Percentiles rank a stretch among this genome's conserved stretches.
These are phyloP conservation scores for Ectropis crepuscularia DNA, from an alignment of 2,888 invertebrate species.

Conservation along the genomic window DNA sequence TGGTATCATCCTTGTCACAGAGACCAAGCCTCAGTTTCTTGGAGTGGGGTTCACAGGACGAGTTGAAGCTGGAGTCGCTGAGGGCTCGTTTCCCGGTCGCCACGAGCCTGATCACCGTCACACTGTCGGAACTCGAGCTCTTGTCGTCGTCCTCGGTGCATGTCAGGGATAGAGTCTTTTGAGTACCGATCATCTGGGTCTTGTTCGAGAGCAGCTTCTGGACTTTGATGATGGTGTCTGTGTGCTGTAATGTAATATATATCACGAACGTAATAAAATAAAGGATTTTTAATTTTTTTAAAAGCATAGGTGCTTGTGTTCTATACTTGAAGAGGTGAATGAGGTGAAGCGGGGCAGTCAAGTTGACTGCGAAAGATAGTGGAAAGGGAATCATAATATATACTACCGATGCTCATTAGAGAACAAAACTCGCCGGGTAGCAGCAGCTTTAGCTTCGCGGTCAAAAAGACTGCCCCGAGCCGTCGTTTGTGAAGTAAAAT, in stretches of 20 bases:
- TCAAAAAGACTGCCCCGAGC: too few relatives aligned
- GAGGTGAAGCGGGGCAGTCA: too few relatives aligned
- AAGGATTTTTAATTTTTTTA: too few relatives aligned
- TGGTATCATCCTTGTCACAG: constrained; percentile 60
- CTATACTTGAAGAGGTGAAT: too few relatives aligned
- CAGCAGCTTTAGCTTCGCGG: too few relatives aligned
- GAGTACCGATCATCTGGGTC: constrained; percentile 49
- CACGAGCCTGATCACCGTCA: constrained; percentile 56
- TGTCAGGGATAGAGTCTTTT: constrained; percentile 52
- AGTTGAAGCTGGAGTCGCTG: constrained; percentile 59
- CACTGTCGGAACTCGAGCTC: constrained; percentile 47
- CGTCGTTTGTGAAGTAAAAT: too few relatives aligned
- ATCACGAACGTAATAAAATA: too few relatives aligned
- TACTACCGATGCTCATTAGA: too few relatives aligned
- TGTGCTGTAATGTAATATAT: constrained; percentile 56
- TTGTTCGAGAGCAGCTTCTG: constrained; percentile 63
- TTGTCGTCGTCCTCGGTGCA: constrained; percentile 66
- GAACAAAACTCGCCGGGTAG: too few relatives aligned
- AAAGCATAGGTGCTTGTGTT: too few relatives aligned
- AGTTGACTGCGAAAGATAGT: too few relatives aligned
- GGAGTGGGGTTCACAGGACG: constrained; percentile 69
- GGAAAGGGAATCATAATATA: too few relatives aligned
- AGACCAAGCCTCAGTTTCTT: constrained; percentile 62
- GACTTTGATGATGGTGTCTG: constrained; percentile 67
- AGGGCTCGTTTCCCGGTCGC: constrained; percentile 64